phyloP scores from a whole-genome alignment of 2,888 invertebrate genomes.

The Tribolium freemani region DNA sequence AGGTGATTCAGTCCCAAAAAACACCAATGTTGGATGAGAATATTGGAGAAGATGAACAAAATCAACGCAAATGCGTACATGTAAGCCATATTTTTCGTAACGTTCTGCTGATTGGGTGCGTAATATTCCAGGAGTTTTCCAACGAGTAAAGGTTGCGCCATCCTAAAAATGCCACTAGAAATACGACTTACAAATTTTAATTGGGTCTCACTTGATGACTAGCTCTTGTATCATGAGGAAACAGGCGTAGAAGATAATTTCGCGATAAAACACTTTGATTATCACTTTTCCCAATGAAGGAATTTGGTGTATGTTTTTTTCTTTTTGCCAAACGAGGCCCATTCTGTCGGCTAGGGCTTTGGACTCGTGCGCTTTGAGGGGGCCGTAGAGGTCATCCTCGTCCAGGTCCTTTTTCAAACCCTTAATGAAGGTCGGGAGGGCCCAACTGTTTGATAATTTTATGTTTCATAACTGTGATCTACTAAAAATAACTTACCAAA shows the following conservation, averaged over 20 bases:
- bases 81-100: slow-evolving; percentile 74
- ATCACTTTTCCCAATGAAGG: slow-evolving; percentile 57
- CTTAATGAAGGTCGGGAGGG: slow-evolving; percentile 67
- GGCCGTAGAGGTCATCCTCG: slow-evolving; percentile 69
- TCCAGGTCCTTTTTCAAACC: slow-evolving; percentile 68
- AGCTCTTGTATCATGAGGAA: slow-evolving; percentile 44
- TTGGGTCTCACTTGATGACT: slow-evolving; percentile 47
- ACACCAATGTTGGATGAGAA: slow-evolving; percentile 79
- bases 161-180: neutral
- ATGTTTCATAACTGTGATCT: too few species aligned
- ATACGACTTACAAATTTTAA: too few species aligned
- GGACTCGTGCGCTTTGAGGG: slow-evolving; percentile 67
- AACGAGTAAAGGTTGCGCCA: slow-evolving; percentile 5
- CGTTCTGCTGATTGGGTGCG: slow-evolving; percentile 67
- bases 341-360: slow-evolving; percentile 65
- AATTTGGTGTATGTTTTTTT: slow-evolving; percentile 51
- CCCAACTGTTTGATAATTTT: slow-evolving; percentile 69
- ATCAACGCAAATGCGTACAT: slow-evolving; percentile 82
- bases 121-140: slow-evolving; percentile 72
- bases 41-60: slow-evolving; percentile 78
- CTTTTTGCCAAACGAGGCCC: slow-evolving; percentile 61
- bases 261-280: slow-evolving; percentile 52
- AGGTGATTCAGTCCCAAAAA: slow-evolving; percentile 87
- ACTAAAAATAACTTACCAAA: slow-evolving; percentile 47
- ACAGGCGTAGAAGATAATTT: slow-evolving; percentile 48